Percentiles rank a stretch among this genome's conserved stretches.
phyloP scores from a whole-genome alignment of 2,888 invertebrate genomes.

The Hecatera dysodea region DNA sequence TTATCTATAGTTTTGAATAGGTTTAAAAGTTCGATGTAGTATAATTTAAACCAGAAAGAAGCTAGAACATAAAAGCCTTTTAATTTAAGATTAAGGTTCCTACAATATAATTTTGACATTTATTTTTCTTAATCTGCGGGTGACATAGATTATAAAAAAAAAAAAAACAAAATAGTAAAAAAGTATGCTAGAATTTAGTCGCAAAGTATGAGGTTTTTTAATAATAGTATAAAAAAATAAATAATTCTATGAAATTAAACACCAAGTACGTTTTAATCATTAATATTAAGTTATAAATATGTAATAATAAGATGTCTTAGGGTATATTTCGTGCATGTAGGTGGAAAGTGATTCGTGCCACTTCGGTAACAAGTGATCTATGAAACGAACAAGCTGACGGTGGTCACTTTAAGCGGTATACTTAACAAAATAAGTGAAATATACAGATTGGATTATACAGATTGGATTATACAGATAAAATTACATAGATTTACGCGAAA shows the following conservation, averaged over 20 bases:
- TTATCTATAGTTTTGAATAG: slow-evolving; percentile 34
- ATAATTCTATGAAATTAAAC: slow-evolving; percentile 85
- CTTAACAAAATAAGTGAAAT: neutral
- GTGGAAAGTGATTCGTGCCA: slow-evolving; percentile 25
- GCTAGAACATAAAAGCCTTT: slow-evolving; percentile 40
- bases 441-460: neutral
- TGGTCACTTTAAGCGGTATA: slow-evolving; percentile 46
- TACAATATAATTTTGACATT: slow-evolving; percentile 49
- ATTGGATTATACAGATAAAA: too few relatives aligned
- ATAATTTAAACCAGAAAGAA: slow-evolving; percentile 48
- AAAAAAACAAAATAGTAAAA: slow-evolving; percentile 49
- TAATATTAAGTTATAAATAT: slow-evolving; percentile 72
- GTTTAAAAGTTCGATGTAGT: slow-evolving; percentile 25
- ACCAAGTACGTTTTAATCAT: slow-evolving; percentile 86
- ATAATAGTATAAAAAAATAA: slow-evolving; percentile 72
- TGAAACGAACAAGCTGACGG: neutral
- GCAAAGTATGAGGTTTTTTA: slow-evolving; percentile 59
- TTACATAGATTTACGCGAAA: neutral
- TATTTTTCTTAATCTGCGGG: slow-evolving; percentile 59
- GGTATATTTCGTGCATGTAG: slow-evolving; percentile 34
- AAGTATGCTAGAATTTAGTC: slow-evolving; percentile 66
- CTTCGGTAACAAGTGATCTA: slow-evolving; percentile 38
- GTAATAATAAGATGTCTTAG: slow-evolving; percentile 68
- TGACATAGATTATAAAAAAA: slow-evolving; percentile 59
- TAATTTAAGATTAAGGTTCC: slow-evolving; percentile 53